These are phyloP conservation scores for Nebria brevicollis DNA, from an alignment of 2,888 invertebrate genomes.

Conservation along the genomic window DNA sequence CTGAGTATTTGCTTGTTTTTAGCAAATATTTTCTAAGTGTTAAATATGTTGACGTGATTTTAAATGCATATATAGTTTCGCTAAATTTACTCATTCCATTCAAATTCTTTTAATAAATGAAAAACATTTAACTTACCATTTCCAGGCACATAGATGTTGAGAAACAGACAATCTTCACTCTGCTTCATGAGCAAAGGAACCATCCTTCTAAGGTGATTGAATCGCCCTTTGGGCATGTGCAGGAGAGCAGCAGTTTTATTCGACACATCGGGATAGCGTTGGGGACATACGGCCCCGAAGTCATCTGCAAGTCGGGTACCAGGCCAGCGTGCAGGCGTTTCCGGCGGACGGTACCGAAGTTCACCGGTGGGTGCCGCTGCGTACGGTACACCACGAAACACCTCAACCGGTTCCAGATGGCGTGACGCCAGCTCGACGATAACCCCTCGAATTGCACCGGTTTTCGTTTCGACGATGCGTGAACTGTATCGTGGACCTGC, in stretches of 20 bases:
- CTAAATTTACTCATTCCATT: neutral
- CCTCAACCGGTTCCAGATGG: constrained; percentile 81
- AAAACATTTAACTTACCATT: constrained; percentile 72
- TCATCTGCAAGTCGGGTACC: constrained; percentile 79
- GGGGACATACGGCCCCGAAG: constrained; percentile 83
- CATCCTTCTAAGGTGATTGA: constrained; percentile 77
- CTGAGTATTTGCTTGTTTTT: no score
- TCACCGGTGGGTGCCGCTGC: constrained; percentile 78
- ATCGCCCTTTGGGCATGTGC: constrained; percentile 81
- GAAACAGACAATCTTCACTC: constrained; percentile 89
- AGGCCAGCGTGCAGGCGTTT: constrained; percentile 76
- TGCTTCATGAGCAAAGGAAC: constrained; percentile 79
- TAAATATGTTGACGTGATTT: no score
- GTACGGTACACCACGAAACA: constrained; percentile 87
- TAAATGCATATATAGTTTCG: neutral
- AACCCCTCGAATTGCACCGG: constrained; percentile 75
- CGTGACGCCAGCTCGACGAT: constrained; percentile 78
- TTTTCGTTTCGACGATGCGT: constrained; percentile 82
- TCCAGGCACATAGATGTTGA: constrained; percentile 90
- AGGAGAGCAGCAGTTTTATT: constrained; percentile 75
- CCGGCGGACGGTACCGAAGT: constrained; percentile 74
- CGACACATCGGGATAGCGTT: constrained; percentile 68
- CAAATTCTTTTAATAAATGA: neutral
- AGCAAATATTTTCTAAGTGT: no score
- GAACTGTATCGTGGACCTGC: constrained; percentile 79